Evolutionary conservation across 2,888 invertebrate genomes (phyloP), one percentile per base, ranked within the genome.

Genomic region (Sphaerophoria rueppellii): DNA sequence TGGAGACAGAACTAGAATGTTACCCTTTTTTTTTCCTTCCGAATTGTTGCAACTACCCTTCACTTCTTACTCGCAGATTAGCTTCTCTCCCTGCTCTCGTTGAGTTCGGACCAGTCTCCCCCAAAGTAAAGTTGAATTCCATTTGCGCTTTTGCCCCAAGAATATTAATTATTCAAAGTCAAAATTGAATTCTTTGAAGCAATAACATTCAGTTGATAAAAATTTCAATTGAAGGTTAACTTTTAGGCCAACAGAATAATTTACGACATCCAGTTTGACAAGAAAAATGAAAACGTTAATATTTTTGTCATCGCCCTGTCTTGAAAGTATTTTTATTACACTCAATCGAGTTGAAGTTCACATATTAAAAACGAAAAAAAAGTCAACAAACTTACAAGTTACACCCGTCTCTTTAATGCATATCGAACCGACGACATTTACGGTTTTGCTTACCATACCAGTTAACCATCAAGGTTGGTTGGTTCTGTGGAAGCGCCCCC

Each of bases 321-420:
- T 7, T 14, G 6, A 16, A 50, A 50, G 12, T 24, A 16, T 16
- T 50, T 12, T 12, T 12, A 50, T 16, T 14, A 16, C 16, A 0
- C 6, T 16, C 16, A 50, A 16, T 4, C 2, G 7, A 50, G 14
- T 50, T 16, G 6, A 7, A 50, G 50, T 7, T 50, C 24, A 24
- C 24, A 24, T 16, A 16, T 16, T 2, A 11, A 37, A 11, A 40
- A 11, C 1, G 24, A 24, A 24, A 58, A 37, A 37, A 37, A 58
- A 58, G 58, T 40, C 58, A 40, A 58, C 40, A 40, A 58, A 40
- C 58, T 58, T 9, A 37, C 11, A 37, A 37, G 40, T 57, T 7
- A 14, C 24, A 40, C 6, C 6, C 6, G 4, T 24, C 7, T 43
- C 24, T n/a, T 40, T 61, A 12, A 46, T 34, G 61, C 32, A 34